Base-by-base conservation (phyloP, 2,888 invertebrate species). In the Acleris laterana region DNA sequence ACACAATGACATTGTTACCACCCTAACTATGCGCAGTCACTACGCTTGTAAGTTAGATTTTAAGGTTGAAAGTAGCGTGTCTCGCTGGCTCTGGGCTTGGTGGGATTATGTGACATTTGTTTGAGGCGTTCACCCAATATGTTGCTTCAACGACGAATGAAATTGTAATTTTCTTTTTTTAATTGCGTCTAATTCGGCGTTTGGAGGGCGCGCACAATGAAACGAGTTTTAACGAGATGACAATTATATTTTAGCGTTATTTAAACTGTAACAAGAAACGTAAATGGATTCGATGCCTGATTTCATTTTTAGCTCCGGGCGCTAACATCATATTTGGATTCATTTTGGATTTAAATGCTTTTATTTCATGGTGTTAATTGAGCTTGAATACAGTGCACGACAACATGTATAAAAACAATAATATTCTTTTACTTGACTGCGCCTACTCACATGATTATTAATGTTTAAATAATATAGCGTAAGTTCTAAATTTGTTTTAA, bases 111-210 rank as follows among this genome's bases (percentile, higher is more conserved):
- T 83, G 84, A 87, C 92, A 92, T 91, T 92, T 91, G 92, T 88
- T 82, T 85, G 84, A 90, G 91, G 92, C 92, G 92, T 88, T 82
- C 84, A 80, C 87, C 82, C 88, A 90, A 88, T 89, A 90, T 89
- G 89, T 85, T 87, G 81, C 77, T 76, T 75, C 66, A 65, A 76
- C 78, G 82, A 81, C 78, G 81, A 84, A 80, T 80, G 67, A 78
- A 88, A 89, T 87, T 85, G 84, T 87, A 84, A 89, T 88, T 88
- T 87, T 89, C 82, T 85, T 77, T 84, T 88, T 89, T 89, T 90
- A 90, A 91, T 90, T 90, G 89, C 80, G 70, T 74, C 81, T 82
- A 85, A 84, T 86, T 81, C 81, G 77, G 74, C 75, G 55, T 63
- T 67, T 67, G 28, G 58, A 13, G 38, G 62, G 63, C 60, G 62